Evolutionary conservation across 2,797 vertebrate genomes (phyloP).

Genomic region (Zalophus californianus): DNA sequence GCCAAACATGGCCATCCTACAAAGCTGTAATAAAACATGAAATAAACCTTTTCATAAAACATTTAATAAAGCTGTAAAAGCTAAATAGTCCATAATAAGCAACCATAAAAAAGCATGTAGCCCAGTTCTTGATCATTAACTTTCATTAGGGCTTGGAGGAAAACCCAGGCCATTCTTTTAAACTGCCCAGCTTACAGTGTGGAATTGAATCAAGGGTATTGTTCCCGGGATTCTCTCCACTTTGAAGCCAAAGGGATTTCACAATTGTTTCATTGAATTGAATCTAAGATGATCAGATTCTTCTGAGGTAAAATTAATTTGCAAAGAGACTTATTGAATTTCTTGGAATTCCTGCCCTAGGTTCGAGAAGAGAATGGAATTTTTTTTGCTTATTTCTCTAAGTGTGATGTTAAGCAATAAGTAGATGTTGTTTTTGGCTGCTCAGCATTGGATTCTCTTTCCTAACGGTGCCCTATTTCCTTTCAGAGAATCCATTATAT

Average conservation of each 20-base stretch:
- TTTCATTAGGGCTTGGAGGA: slow-evolving; percentile 62
- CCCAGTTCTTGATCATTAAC: slow-evolving; percentile 53
- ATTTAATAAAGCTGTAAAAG: slow-evolving; percentile 78
- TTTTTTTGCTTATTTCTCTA: slow-evolving; percentile 24
- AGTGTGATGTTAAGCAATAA: not conserved
- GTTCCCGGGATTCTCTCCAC: not conserved
- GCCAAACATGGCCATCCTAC: slow-evolving; percentile 53
- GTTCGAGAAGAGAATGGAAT: slow-evolving; percentile 50
- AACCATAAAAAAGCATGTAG: slow-evolving; percentile 66
- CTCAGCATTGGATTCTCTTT: not conserved
- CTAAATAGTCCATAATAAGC: slow-evolving; percentile 66
- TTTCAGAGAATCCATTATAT: not conserved
- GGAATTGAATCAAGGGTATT: slow-evolving; percentile 68
- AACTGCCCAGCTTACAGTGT: not conserved
- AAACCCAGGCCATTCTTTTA: slow-evolving; percentile 45
- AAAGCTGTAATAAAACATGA: slow-evolving; percentile 67
- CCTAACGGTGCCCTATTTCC: not conserved
- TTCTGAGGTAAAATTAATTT: slow-evolving; percentile 46
- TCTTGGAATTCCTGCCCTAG: slow-evolving; percentile 17
- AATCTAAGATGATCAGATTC: slow-evolving; percentile 59
- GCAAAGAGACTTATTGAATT: slow-evolving; percentile 43
- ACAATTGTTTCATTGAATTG: slow-evolving; percentile 48
- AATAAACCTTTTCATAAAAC: slow-evolving; percentile 78
- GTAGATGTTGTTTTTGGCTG: not conserved
- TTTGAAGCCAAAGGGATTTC: slow-evolving; percentile 48